Base-by-base conservation (phyloP, 2,797 vertebrate genomes). In the Botia almorhae region DNA sequence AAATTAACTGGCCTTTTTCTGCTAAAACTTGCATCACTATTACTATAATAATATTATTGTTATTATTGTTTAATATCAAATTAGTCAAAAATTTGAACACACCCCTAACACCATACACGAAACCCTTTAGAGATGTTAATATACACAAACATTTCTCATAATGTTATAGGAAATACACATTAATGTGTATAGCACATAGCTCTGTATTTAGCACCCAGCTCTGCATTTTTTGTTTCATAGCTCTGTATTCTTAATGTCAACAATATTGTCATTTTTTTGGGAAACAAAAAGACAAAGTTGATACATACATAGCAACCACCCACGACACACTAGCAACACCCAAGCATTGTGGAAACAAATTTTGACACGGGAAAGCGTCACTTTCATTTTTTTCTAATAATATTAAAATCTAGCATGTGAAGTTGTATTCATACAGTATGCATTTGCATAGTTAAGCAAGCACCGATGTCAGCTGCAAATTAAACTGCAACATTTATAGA, bases 1-100 rank as follows among this genome's bases (percentile, higher is more conserved):
- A 81, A 65, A 76, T 76, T 68, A 65, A 82, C 78, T 82, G 29
- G 12, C 6, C 74, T 74, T 77, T 83, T 68, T 29, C 46, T 67
- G 50, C 55, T 29, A 58, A 51, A 16, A 43, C 5, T 39, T 69
- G 21, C 19, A 26, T 69, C 19, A 53, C 43, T 53, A 51, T 63
- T 36, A 33, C 61, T 46, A 46, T 8, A 11, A 8, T 11, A 46
- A 11, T 46, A 46, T 46, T 46, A 10, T 46, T 46, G 10, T 11
- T 46, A 46, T 10, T 33, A 33, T 60, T 26, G 23, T 26, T 26
- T 26, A 26, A 26, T 26, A 26, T 26, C 23, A 26, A 26, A 26
- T 65, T 4, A 6, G 2, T 70, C n/a, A 2, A 3, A 53, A 12
- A 19, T 48, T 60, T n/a, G 1, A 77, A 8, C 65, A 53, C 39